Conservation (phyloP, 2,888 invertebrate species). For the Halictus quadricinctus region DNA sequence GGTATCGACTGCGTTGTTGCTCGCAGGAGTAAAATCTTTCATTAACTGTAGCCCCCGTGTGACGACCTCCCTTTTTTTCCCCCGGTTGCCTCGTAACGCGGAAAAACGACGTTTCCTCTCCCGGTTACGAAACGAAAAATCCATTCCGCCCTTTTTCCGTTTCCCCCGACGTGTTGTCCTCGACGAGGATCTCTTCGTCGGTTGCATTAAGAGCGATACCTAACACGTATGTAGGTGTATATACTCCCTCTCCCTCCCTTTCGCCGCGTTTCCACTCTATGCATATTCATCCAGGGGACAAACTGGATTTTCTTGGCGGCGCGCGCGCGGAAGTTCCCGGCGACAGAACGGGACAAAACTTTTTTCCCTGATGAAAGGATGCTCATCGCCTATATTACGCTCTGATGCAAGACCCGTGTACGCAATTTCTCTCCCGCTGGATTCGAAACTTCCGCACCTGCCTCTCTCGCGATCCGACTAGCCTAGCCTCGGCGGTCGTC, state of each 20-base stretch:
- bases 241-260: not conserved
- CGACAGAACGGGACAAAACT: slow-evolving; percentile 54
- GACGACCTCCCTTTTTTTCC: not conserved
- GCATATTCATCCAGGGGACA: slow-evolving; percentile 50
- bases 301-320: slow-evolving; percentile 52
- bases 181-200: slow-evolving; percentile 12
- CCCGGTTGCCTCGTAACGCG: not conserved
- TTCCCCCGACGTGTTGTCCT: not conserved
- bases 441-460: slow-evolving; percentile 60
- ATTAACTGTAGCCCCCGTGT: not conserved
- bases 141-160: too few species aligned
- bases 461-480: slow-evolving; percentile 20
- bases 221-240: not conserved
- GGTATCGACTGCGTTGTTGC: not conserved
- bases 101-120: not conserved
- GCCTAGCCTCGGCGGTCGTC: slow-evolving; percentile 2
- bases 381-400: slow-evolving; percentile 63
- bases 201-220: slow-evolving; percentile 41
- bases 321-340: slow-evolving; percentile 32
- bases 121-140: not conserved
- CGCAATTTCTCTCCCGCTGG: slow-evolving; percentile 60
- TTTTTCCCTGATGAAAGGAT: slow-evolving; percentile 54
- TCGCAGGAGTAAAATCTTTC: not conserved
- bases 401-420: slow-evolving; percentile 67
- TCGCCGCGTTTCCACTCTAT: slow-evolving; percentile 26